Base-by-base conservation (phyloP, 1,140 invertebrate genomes). In the Pinna nobilis region DNA sequence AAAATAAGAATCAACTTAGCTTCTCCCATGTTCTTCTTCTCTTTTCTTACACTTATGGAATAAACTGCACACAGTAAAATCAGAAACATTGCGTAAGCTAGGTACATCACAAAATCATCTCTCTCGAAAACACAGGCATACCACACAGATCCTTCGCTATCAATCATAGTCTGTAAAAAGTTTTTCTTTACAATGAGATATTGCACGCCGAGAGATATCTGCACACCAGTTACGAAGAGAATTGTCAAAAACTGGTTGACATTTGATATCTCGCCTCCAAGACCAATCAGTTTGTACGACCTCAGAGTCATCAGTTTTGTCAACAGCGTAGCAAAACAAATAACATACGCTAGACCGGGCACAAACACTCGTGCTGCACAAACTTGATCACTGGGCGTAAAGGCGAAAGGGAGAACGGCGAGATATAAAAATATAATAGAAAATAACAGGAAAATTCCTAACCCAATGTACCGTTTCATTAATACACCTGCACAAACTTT, bases 251-350 rank as follows among this genome's bases (percentile, higher is more conserved):
- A 85, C 67, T 93, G 91, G 5, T 93, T 85, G 39, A 92, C 89
- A 5, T 92, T 91, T 57, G 92, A 93, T 3, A 93, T 89, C 79
- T 93, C 92, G 23, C 90, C 90, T n/a, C 91, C 90, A 51, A 92
- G 90, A 0, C 91, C 90, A 1, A 91, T 91, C 3, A 88, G 90
- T 25, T 90, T 91, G 23, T 92, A 91, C 33, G 91, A 91, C 5
- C 91, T 89, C 1, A 93, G 80, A 68, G 92, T 91, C 49, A 92
- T 86, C 9, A 91, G 87, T 49, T 92, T 89, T 1, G 91, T 88
- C 6, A 93, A 81, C 82, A 93, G 90, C 0, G 91, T 87, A 1
- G 91, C 92, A 74, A 92, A 92, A 1, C 90, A 83, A 0, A 92
- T 64, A 3, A 90, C 90, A 55, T 91, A 91, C 0, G 90, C 89